Base-by-base conservation (phyloP, 2,888 invertebrate genomes). In the Sminthurinus aureus region DNA sequence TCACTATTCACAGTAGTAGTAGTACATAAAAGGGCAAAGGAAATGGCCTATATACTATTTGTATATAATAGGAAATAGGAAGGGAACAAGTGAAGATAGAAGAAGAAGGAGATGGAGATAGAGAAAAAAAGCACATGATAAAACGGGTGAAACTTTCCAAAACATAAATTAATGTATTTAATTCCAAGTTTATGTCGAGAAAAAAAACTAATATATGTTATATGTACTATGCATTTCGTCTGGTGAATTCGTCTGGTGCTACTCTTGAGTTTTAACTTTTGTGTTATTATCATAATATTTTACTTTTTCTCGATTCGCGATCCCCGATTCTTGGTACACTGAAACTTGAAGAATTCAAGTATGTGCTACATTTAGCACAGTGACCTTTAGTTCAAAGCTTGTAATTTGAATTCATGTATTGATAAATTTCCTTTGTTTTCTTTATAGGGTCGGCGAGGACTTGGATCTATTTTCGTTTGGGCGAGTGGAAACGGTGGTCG, bases 391-490 rank as follows among this genome's bases (percentile, higher is more conserved):
- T n/a, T n/a, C n/a, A n/a, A n/a, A n/a, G n/a, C n/a, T n/a, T n/a
- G n/a, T n/a, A n/a, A n/a, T n/a, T 38, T 38, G 38, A 38, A 6
- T 38, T 38, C 38, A 38, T 38, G 38, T 38, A 38, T 52, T 18
- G n/a, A 24, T 58, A 50, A 20, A 11, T 75, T 38, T 51, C 18
- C 22, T 77, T 67, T 79, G 11, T 84, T 81, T 85, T 78, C 86
- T 89, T 89, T 81, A 20, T 90, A 96, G 95, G 98, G 98, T 84
- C 95, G 98, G 9, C 93, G 93, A 87, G 98, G 98, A 52, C 95
- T 96, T 91, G 98, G 98, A 15, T 98, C 98, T 26, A 99, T 99
- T 89, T 99, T 98, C 91, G 96, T 99, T 0, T 99, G 99, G 99
- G 99, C 99, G 0, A 98, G 98, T 0, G 99, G 99, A 69, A 99